Percentiles rank a stretch among this genome's conserved stretches.
These are phyloP conservation scores for Poecilus cupreus DNA, from an alignment of 2,888 invertebrate species.

Conservation along the genomic window DNA sequence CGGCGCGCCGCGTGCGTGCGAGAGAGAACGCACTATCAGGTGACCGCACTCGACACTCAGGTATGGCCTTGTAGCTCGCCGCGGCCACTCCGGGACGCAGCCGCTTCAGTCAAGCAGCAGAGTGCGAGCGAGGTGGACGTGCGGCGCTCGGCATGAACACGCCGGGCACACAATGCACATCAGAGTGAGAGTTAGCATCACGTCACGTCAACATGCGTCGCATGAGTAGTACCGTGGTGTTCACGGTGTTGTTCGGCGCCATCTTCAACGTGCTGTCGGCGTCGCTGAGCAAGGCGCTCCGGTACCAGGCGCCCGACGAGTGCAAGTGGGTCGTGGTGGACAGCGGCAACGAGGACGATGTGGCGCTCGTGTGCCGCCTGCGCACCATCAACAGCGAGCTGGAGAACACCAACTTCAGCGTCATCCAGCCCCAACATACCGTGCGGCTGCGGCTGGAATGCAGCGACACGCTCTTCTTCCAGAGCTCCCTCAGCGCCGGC, in stretches of 20 bases:
- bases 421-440: slow-evolving; percentile 88
- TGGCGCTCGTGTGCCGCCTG: slow-evolving; percentile 83
- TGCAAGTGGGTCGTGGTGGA: slow-evolving; percentile 86
- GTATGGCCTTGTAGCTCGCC: slow-evolving; percentile 71
- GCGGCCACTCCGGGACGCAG: slow-evolving; percentile 74
- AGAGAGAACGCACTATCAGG: slow-evolving; percentile 69
- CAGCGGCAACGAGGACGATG: slow-evolving; percentile 79
- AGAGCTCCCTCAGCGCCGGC: slow-evolving; percentile 85
- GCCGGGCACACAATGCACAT: slow-evolving; percentile 71
- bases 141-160: slow-evolving; percentile 75
- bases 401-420: slow-evolving; percentile 88
- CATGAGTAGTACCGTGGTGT: slow-evolving; percentile 75
- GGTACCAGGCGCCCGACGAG: slow-evolving; percentile 88
- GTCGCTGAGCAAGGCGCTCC: slow-evolving; percentile 77
- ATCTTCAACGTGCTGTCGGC: slow-evolving; percentile 78
- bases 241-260: slow-evolving; percentile 77
- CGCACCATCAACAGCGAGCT: slow-evolving; percentile 88
- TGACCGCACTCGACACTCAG: slow-evolving; percentile 66
- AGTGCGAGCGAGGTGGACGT: slow-evolving; percentile 78
- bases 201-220: slow-evolving; percentile 64
- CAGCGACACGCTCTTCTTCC: slow-evolving; percentile 87
- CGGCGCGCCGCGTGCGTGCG: slow-evolving; percentile 66
- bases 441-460: slow-evolving; percentile 85
- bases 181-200: not conserved
- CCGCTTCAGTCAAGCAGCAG: slow-evolving; percentile 76